Percentiles rank a stretch among this genome's conserved stretches.
Evolutionary conservation across 2,113 vertebrate genomes (phyloP).

Genomic region (Phaetusa simplex): DNA sequence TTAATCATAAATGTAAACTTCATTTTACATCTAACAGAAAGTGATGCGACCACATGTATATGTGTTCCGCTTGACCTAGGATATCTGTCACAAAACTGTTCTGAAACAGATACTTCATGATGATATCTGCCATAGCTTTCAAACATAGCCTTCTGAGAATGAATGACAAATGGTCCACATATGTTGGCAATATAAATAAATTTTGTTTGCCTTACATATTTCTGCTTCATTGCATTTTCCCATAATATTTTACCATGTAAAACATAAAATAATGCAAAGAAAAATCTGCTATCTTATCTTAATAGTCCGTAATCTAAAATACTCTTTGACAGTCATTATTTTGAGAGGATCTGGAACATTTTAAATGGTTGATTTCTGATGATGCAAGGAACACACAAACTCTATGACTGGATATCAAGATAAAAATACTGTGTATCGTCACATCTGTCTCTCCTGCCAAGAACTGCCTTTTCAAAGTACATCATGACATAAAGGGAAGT

Average conservation of each 20-base stretch:
- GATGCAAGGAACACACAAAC: not conserved
- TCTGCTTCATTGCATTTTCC: not conserved
- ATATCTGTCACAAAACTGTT: not conserved
- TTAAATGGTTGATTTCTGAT: not conserved
- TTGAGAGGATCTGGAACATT: not conserved
- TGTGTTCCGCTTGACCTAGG: not conserved
- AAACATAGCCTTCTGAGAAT: not conserved
- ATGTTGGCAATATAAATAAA: slow-evolving; percentile 9
- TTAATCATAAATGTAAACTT: not conserved
- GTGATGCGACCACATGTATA: not conserved
- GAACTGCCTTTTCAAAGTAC: not conserved
- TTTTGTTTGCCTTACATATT: not conserved
- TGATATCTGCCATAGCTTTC: not conserved
- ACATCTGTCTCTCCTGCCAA: not conserved
- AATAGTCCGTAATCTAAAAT: not conserved
- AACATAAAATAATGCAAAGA: not conserved
- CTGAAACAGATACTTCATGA: not conserved
- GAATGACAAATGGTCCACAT: not conserved
- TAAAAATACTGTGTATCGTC: not conserved
- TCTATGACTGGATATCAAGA: not conserved
- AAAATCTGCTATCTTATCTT: not conserved
- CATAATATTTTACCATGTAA: not conserved
- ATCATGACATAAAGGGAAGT: not conserved
- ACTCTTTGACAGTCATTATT: not conserved
- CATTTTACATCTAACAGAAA: not conserved